A percentile compares a stretch with the other conserved stretches of the same genome.
phyloP scores from a whole-genome alignment of 2,113 vertebrate species.

The Ploceus nigricollis region DNA sequence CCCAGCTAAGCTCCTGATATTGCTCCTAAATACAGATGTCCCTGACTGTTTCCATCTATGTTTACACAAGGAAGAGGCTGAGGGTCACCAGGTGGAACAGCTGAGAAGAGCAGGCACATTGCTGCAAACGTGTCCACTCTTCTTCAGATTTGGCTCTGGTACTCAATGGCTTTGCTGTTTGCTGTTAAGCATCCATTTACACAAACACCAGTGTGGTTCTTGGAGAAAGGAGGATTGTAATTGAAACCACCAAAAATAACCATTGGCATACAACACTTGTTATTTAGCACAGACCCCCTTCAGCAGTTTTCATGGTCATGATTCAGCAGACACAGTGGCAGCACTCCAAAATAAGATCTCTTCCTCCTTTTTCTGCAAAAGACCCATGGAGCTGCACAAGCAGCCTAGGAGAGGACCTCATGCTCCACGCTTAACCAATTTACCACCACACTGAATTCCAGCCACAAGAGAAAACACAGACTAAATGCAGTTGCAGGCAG shows the following conservation, averaged over 20 bases:
- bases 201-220: conserved; percentile 29
- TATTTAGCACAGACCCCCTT: conserved; percentile 65
- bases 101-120: not conserved
- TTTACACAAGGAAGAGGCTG: conserved; percentile 31
- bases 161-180: not conserved
- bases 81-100: not conserved
- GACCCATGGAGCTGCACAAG: not conserved
- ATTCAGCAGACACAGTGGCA: not conserved
- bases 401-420: not conserved
- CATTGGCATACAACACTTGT: conserved; percentile 61
- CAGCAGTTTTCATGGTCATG: conserved; percentile 49
- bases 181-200: conserved; percentile 49
- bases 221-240: conserved; percentile 62
- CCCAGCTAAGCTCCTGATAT: conserved; percentile 33
- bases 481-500: not conserved
- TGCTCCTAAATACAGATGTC: conserved; percentile 24
- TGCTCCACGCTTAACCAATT: not conserved
- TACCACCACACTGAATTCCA: not conserved
- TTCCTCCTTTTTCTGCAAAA: not conserved
- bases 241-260: conserved; percentile 75
- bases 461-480: not conserved
- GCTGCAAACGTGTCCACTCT: conserved; percentile 50
- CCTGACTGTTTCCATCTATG: conserved; percentile 15
- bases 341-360: not conserved
- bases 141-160: not conserved